These are phyloP conservation scores for Spinibarbus caldwelli DNA, from an alignment of 2,797 vertebrate species.

Conservation along the genomic window DNA sequence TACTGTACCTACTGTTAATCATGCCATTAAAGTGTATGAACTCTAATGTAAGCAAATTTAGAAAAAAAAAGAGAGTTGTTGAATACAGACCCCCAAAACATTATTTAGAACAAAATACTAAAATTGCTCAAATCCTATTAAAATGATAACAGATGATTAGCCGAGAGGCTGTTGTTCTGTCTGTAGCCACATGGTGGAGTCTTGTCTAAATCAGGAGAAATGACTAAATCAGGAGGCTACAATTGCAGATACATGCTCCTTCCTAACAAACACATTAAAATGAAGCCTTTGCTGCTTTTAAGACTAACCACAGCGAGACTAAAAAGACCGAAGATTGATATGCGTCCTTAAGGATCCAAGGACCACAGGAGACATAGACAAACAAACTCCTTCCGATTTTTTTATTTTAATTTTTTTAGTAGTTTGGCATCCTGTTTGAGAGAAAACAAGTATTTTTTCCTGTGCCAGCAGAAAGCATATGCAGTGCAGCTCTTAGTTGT, in stretches of 20 bases:
- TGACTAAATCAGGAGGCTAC: conserved; percentile 28
- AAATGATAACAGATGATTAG: neutral
- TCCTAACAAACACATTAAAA: neutral
- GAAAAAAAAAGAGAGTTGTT: neutral
- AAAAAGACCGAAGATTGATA: conserved; percentile 25
- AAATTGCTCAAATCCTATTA: neutral
- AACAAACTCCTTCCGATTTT: conserved; percentile 19
- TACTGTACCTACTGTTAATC: neutral
- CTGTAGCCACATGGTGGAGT: conserved; percentile 54
- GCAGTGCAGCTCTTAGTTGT: conserved; percentile 38
- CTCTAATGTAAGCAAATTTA: neutral
- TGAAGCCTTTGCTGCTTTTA: conserved; percentile 18
- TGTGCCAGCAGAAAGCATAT: conserved; percentile 50
- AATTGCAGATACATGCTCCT: neutral
- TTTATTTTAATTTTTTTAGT: conserved; percentile 15
- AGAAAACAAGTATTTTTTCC: conserved; percentile 39
- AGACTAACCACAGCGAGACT: conserved; percentile 23
- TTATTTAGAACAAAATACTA: neutral
- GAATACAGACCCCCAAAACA: neutral
- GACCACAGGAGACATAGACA: conserved; percentile 39
- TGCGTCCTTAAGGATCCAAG: conserved; percentile 1
- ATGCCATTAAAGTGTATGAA: neutral
- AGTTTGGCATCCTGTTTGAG: conserved; percentile 24
- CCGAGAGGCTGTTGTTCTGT: neutral
- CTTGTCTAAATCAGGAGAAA: conserved; percentile 41